These are phyloP conservation scores for Hyperoplus immaculatus DNA, from an alignment of 2,797 vertebrate genomes.

Conservation along the genomic window DNA sequence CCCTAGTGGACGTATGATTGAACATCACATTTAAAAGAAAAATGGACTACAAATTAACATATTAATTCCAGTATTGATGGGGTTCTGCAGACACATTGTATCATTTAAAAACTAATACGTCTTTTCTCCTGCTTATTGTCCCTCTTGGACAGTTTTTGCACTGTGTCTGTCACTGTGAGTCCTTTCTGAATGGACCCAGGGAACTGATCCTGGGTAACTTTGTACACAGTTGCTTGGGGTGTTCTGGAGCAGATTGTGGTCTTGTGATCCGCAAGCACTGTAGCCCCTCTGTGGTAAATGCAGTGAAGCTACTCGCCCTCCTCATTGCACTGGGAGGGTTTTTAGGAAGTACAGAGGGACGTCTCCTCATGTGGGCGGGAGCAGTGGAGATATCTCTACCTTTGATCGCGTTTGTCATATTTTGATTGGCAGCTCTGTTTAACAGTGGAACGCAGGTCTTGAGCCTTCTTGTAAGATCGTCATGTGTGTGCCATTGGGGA, in stretches of 20 bases:
- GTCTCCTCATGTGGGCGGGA: slow-evolving; percentile 7
- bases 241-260: background rate
- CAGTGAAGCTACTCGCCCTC: slow-evolving; percentile 27
- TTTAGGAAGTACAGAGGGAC: rapidly evolving
- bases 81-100: slow-evolving; percentile 4
- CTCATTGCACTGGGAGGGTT: slow-evolving; percentile 2
- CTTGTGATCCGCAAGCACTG: slow-evolving; percentile 33
- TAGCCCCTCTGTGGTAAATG: slow-evolving; percentile 40
- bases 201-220: slow-evolving; percentile 5
- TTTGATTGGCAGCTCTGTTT: slow-evolving; percentile 71
- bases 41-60: background rate
- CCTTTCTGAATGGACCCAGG: slow-evolving; percentile 57
- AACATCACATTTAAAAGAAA: slow-evolving; percentile 32
- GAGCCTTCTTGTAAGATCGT: slow-evolving; percentile 37
- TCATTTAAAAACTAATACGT: background rate
- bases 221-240: slow-evolving; percentile 4
- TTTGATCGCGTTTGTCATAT: slow-evolving; percentile 60
- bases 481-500: background rate
- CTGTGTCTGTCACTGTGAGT: slow-evolving; percentile 76
- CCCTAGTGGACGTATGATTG: slow-evolving; percentile 57
- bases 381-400: slow-evolving; percentile 64
- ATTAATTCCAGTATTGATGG: background rate
- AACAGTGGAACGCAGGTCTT: slow-evolving; percentile 62
- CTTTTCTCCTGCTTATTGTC: slow-evolving; percentile 7
- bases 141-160: slow-evolving; percentile 66